phyloP scores from a whole-genome alignment of 1,140 invertebrate genomes.

The Homarus americanus region DNA sequence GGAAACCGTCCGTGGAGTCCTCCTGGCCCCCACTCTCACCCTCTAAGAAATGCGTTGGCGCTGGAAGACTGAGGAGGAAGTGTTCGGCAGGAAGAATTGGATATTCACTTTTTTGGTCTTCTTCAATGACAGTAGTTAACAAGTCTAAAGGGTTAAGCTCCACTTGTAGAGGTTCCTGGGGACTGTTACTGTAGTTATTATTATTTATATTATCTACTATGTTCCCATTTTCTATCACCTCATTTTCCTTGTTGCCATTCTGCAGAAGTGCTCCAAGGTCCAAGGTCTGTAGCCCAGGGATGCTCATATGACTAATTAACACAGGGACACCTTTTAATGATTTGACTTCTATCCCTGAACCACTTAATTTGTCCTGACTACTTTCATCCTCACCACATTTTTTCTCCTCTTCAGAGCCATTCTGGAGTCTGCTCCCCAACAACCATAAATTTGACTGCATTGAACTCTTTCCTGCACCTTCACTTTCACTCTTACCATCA shows the following conservation, averaged over 20 bases:
- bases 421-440: background rate
- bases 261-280: background rate
- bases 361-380: background rate
- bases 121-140: slow-evolving; percentile 70
- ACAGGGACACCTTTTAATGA: background rate
- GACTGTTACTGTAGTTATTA: background rate
- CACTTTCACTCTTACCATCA: slow-evolving; percentile 29
- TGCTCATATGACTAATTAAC: background rate
- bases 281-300: background rate
- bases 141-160: slow-evolving; percentile 72
- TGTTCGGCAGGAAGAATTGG: slow-evolving; percentile 71
- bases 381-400: slow-evolving; percentile 15
- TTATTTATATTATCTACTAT: background rate
- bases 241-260: background rate
- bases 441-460: background rate
- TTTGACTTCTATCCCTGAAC: background rate
- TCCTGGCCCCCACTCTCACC: slow-evolving; percentile 42
- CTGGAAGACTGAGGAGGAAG: slow-evolving; percentile 69
- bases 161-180: slow-evolving; percentile 34
- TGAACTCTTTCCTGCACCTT: background rate
- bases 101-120: slow-evolving; percentile 70
- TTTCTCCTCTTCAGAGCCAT: background rate
- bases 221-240: background rate
- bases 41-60: slow-evolving; percentile 59
- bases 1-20: background rate